Base-by-base conservation (phyloP, 2,797 vertebrate species). In the Potorous gilbertii region DNA sequence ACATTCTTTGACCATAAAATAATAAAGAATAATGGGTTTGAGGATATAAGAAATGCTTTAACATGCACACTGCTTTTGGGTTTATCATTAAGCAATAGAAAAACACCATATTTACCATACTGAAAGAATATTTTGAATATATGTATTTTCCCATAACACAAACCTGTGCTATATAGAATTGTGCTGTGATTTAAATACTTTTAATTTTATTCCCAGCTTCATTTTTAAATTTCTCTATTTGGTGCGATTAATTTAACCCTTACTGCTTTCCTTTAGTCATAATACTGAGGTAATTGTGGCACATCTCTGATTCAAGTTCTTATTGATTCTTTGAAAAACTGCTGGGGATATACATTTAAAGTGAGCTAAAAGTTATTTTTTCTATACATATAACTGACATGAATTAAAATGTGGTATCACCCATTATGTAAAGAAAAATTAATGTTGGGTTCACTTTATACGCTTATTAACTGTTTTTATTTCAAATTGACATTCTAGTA, bases 1-100 rank as follows among this genome's bases (percentile, higher is more conserved):
- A 62, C 81, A 90, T 90, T 54, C 91, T 94, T 1, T 92, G 91
- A 8, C 50, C 95, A 28, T 91, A 89, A 95, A 97, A 56, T 91
- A 9, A 81, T 96, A 31, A 92, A 14, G 34, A 87, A 87, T 3
- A 50, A 1, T 87, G 50, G 11, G 27, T 87, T 50, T 34, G 59
- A 50, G 21, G 24, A 87, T 27, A 27, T 9, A 12, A 50, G 1
- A 87, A 87, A 50, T 96, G 8, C 31, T 62, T 96, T 31, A 92
- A 14, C 34, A 40, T 92, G 1, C 55, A n/a, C 28, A 27, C 40
- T 50, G 24, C 40, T 87, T 87, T 87, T 87, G 40, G 74, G 50
- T 87, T 87, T 87, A 87, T 87, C 40, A 27, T 87, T 50, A 87
- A 87, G 31, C 46, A 95, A 50, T 0, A 40, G 81, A 96, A 55